Evolutionary conservation across 2,888 invertebrate genomes (phyloP).

Genomic region (Epirrhoe tristata): DNA sequence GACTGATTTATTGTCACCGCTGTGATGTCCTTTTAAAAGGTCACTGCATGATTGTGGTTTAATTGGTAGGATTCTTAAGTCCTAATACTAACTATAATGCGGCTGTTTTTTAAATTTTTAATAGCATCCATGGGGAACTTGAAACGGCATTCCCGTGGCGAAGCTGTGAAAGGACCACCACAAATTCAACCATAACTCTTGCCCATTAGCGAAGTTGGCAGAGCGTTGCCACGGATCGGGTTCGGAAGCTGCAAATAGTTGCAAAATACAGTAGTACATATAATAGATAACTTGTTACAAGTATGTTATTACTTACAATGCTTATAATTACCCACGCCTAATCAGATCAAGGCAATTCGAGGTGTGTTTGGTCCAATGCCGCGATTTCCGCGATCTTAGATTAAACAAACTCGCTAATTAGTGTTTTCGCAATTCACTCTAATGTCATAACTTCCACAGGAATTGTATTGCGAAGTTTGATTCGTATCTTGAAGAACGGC

Average conservation of each 20-base stretch:
- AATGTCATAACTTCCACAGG: conserved; percentile 35
- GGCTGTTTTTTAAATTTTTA: too few relatives aligned
- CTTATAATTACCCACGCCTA: conserved; percentile 37
- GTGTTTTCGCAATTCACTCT: conserved; percentile 28
- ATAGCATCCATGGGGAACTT: too few relatives aligned
- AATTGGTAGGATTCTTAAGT: conserved; percentile 6
- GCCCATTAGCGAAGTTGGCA: too few relatives aligned
- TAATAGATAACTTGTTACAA: too few relatives aligned
- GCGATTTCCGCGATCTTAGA: conserved; percentile 49
- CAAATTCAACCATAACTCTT: too few relatives aligned
- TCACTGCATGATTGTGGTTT: conserved; percentile 32
- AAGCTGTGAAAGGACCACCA: too few relatives aligned
- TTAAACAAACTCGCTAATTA: conserved; percentile 31
- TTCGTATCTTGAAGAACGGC: conserved; percentile 15
- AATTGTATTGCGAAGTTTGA: conserved; percentile 26
- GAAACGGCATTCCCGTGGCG: too few relatives aligned
- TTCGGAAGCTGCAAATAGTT: too few relatives aligned
- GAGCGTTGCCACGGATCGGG: too few relatives aligned
- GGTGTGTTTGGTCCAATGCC: conserved; percentile 50
- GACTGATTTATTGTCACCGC: conserved; percentile 40
- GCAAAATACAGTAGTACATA: too few relatives aligned
- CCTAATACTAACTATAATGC: too few relatives aligned
- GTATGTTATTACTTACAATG: conserved; percentile 13
- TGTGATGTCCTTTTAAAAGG: conserved; percentile 41
- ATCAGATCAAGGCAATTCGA: conserved; percentile 55